These are phyloP conservation scores for Lophius americanus DNA, from an alignment of 2,797 vertebrate genomes.

Conservation along the genomic window DNA sequence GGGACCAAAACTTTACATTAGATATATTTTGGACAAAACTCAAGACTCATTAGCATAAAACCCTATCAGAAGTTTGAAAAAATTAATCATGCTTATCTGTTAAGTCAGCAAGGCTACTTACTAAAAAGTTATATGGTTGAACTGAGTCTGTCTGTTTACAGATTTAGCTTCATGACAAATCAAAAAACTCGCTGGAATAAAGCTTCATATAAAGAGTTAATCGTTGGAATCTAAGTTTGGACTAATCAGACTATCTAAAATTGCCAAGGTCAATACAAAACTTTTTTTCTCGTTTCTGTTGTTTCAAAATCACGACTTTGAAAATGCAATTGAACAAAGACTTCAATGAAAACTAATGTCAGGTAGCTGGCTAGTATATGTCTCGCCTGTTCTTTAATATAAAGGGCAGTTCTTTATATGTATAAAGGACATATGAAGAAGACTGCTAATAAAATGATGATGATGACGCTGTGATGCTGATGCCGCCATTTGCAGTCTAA, in stretches of 20 bases:
- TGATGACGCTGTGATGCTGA: not conserved
- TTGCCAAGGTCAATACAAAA: not conserved
- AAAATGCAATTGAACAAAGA: not conserved
- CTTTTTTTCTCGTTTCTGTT: not conserved
- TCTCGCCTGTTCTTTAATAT: not conserved
- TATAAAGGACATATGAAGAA: not conserved
- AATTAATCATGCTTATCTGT: not conserved
- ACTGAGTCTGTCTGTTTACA: too few relatives aligned
- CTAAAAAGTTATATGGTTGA: not conserved
- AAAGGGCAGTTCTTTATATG: not conserved
- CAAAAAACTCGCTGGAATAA: not conserved
- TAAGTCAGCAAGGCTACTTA: not conserved
- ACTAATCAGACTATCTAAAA: too few relatives aligned
- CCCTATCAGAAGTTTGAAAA: too few relatives aligned
- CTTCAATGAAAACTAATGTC: not conserved
- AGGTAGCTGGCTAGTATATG: not conserved
- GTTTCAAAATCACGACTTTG: conserved; percentile 8
- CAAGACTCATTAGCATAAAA: too few relatives aligned
- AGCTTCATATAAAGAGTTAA: too few relatives aligned
- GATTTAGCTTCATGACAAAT: not conserved
- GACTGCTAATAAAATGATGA: not conserved
- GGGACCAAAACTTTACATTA: not conserved
- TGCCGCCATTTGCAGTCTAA: not conserved
- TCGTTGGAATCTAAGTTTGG: too few relatives aligned
- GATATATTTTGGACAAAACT: not conserved